Percentiles rank a stretch among this genome's conserved stretches.
These are phyloP conservation scores for Euwallacea fornicatus DNA, from an alignment of 1,140 invertebrate genomes.

Conservation along the genomic window DNA sequence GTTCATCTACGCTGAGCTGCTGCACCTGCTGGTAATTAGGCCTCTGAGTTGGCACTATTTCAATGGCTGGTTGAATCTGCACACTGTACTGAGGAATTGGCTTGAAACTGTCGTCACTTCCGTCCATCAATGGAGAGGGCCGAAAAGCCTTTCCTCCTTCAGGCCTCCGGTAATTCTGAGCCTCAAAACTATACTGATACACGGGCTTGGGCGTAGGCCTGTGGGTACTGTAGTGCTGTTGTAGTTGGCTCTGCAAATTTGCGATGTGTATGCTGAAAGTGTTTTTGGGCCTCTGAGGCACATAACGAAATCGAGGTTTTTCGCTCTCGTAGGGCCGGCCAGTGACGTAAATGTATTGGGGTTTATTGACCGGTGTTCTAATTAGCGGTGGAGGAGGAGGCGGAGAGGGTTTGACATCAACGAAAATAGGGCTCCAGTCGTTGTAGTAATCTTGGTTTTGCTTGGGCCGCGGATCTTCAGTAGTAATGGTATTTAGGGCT, in stretches of 20 bases:
- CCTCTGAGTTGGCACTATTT: conserved; percentile 44
- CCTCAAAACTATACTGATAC: conserved; percentile 63
- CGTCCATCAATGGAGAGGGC: conserved; percentile 47
- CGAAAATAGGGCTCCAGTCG: conserved; percentile 50
- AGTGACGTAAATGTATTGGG: conserved; percentile 47
- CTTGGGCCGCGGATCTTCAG: conserved; percentile 49
- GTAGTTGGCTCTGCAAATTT: conserved; percentile 52
- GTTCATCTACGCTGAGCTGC: conserved; percentile 53
- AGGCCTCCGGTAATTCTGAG: conserved; percentile 57
- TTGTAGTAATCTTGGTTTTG: conserved; percentile 53
- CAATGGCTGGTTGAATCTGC: conserved; percentile 50
- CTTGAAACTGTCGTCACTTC: conserved; percentile 61
- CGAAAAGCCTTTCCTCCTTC: conserved; percentile 45
- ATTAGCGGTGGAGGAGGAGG: not conserved
- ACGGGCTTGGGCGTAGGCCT: conserved; percentile 58
- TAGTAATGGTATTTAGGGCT: conserved; percentile 50
- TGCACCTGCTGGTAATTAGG: conserved; percentile 51
- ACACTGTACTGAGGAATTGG: conserved; percentile 67
- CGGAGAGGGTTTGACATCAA: not conserved
- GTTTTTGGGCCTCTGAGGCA: conserved; percentile 40
- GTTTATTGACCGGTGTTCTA: conserved; percentile 21
- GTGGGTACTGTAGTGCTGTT: conserved; percentile 54
- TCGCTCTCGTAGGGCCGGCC: conserved; percentile 46
- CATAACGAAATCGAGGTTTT: conserved; percentile 46
- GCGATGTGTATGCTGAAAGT: conserved; percentile 49